These are phyloP conservation scores for Macaca nemestrina DNA, from an alignment of 2,113 vertebrate species.

Conservation along the genomic window DNA sequence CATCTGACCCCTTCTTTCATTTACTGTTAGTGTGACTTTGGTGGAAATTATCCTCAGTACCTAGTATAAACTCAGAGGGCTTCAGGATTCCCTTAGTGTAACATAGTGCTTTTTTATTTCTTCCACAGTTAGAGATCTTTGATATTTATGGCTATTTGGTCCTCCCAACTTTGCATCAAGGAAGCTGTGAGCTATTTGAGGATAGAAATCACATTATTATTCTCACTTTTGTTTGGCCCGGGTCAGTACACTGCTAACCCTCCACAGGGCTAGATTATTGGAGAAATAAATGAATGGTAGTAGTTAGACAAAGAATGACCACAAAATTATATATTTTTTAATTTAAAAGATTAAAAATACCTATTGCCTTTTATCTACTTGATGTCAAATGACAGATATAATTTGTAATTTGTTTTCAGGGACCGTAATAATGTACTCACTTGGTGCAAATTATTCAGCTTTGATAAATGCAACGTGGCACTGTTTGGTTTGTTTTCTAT, in stretches of 20 bases:
- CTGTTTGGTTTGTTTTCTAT: background rate
- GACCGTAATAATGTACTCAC: background rate
- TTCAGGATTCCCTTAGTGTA: rapidly evolving
- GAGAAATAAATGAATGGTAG: background rate
- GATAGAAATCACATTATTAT: background rate
- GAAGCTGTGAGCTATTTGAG: background rate
- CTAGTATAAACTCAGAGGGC: no score
- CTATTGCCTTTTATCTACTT: background rate
- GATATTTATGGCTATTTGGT: background rate
- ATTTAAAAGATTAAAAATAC: background rate
- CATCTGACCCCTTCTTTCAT: background rate
- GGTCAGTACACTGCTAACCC: background rate
- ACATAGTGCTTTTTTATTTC: background rate
- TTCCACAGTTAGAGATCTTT: background rate
- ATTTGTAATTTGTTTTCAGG: background rate
- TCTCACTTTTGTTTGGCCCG: background rate
- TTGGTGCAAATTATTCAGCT: background rate
- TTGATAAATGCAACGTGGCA: background rate
- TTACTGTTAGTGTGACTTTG: rapidly evolving
- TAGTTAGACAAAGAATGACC: background rate
- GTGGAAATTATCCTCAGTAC: background rate
- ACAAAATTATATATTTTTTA: background rate
- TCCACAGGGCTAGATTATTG: background rate
- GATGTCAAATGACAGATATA: background rate
- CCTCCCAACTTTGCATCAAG: background rate